Evolutionary conservation across 2,888 invertebrate species (phyloP), one percentile per base, ranked within the genome.

Genomic region (Agonopterix arenella): DNA sequence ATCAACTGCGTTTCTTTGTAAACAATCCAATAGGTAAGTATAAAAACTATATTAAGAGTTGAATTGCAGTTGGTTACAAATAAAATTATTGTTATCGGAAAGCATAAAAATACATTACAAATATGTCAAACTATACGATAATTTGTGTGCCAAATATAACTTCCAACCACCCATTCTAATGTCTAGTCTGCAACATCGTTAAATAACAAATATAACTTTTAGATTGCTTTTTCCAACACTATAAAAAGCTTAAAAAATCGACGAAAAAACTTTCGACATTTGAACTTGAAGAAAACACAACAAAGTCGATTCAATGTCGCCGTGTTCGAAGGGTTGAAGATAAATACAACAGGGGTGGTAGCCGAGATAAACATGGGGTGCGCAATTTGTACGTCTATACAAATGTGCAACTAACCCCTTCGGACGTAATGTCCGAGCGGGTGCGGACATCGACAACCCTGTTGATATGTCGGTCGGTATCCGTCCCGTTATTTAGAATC

Each of bases 321-420:
- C 76, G 64, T 62, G 64, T 61, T 53, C 65, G 75, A 81, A 84
- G 81, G 75, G 84, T 84, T 84, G 81, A 67, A 80, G 83, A 84
- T 81, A 85, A 84, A 84, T 78, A 81, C 77, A 71, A 76, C 68
- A 62, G 69, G 64, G 76, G 71, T 73, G 68, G 67, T 61, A 49
- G 49, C 49, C 45, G 36, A 44, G 59, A 51, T 53, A 54, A 84
- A 88, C 84, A 88, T 78, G 74, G 82, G 83, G 76, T 68, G 81
- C 73, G 76, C 86, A 85, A 88, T 89, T 88, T 88, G 88, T 88
- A 80, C 73, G 67, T 68, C 78, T 74, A 76, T 70, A 80, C 78
- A 82, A 85, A 83, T 80, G 82, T 73, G 73, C 78, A 80, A 67
- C 58, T 62, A 62, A 64, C 66, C 70, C 44, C 64, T 49, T 63